These are phyloP conservation scores for Paradoxurus hermaphroditus DNA, from an alignment of 2,113 vertebrate genomes.

Conservation along the genomic window DNA sequence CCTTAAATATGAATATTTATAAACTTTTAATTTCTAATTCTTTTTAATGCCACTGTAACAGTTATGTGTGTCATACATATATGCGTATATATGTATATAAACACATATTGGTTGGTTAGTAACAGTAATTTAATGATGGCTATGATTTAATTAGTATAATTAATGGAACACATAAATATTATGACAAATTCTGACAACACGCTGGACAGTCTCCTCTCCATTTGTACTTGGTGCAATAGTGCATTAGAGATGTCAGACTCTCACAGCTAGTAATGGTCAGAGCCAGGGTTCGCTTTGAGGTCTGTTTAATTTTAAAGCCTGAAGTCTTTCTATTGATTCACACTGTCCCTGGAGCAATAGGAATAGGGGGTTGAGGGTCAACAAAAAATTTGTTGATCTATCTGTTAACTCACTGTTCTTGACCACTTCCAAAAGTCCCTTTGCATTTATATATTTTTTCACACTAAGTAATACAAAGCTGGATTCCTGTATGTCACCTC, in stretches of 20 bases:
- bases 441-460: constrained; percentile 8
- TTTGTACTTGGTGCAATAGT: neutral
- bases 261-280: neutral
- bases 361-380: neutral
- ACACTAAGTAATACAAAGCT: neutral
- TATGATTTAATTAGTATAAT: neutral
- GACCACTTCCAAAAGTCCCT: neutral
- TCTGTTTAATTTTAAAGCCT: neutral
- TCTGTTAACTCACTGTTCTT: neutral
- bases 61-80: neutral
- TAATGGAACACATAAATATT: neutral
- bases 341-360: neutral
- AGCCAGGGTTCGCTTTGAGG: neutral
- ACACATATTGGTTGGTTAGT: neutral
- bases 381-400: neutral
- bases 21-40: neutral
- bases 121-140: neutral
- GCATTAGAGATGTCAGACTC: neutral
- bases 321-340: neutral
- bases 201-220: neutral
- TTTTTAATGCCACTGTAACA: neutral
- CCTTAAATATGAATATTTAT: neutral
- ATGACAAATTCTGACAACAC: neutral
- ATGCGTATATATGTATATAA: neutral
- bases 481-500: neutral